Conservation (phyloP, 2,113 vertebrate species). For the Anser brachyrhynchus region DNA sequence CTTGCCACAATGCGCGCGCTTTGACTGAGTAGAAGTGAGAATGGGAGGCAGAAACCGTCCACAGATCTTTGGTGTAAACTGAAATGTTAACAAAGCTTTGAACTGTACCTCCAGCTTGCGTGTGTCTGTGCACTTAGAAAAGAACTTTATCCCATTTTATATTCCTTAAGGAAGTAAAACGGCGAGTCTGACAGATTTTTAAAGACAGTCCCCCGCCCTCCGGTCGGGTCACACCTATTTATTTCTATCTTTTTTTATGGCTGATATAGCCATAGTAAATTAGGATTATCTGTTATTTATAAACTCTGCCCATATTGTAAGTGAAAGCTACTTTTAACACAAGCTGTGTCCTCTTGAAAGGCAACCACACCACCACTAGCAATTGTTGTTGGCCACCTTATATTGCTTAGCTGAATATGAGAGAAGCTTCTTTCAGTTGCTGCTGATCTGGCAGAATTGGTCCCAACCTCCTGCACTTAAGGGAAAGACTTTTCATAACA, state of each 20-base stretch:
- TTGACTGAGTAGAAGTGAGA: not conserved
- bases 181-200: not conserved
- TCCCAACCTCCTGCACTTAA: not conserved
- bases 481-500: not conserved
- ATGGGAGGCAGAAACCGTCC: fast-evolving
- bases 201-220: not conserved
- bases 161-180: not conserved
- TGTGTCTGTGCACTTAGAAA: not conserved
- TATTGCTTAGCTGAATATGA: not conserved
- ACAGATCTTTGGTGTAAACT: not conserved
- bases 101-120: not conserved
- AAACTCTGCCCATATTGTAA: not conserved
- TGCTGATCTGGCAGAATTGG: not conserved
- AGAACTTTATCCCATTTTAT: not conserved
- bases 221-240: not conserved
- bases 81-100: not conserved
- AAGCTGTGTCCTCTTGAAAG: not conserved
- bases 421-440: not conserved
- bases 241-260: not conserved
- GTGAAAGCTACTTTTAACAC: not conserved
- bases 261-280: not conserved
- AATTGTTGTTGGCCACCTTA: not conserved
- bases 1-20: fast-evolving
- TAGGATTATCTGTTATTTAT: not conserved
- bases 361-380: fast-evolving